Base-by-base conservation (phyloP, 1,140 invertebrate genomes). In the Bombus sylvicola region DNA sequence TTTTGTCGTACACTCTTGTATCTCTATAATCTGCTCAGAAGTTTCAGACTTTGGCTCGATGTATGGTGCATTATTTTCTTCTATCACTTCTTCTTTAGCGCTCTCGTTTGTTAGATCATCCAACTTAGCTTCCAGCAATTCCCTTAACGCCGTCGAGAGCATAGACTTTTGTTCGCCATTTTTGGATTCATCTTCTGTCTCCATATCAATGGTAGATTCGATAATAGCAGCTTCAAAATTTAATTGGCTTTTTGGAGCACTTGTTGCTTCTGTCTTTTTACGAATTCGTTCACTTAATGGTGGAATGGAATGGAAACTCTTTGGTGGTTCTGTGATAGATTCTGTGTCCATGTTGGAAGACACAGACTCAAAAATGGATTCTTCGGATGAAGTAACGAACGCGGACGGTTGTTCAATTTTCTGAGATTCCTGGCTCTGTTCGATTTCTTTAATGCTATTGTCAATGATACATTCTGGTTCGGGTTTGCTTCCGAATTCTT, bases 221-320 rank as follows among this genome's bases (percentile, higher is more conserved):
- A 95, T 94, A n/a, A 94, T 95, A 2, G 94, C 92, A 1, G 94
- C 93, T 47, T 95, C 94, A 68, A 94, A 94, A 31, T 93, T 92
- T 18, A 95, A n/a, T 15, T 90, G 91, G 0, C 92, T 93, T 77
- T 92, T 94, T 10, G 88, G 31, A 1, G 82, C 10, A 0, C 78
- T 79, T 1, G 90, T 83, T 0, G 89, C 43, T 9, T 94, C 93
- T 22, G 86, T 78, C 73, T 95, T 95, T 66, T 95, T 95, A 0
- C 94, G 91, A n/a, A 95, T 95, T 34, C 95, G 91, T 53, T 95
- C 95, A 59, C 94, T 95, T 3, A 95, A 86, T 0, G 95, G 95
- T 64, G 94, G 92, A 84, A 95, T 95, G 2, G 94, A 93, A 3
- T 93, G 89, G 83, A 93, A 93, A 47, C 93, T 90, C 78, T 93